Conservation (phyloP, 1,140 invertebrate species). For the Leguminivora glycinivorella region DNA sequence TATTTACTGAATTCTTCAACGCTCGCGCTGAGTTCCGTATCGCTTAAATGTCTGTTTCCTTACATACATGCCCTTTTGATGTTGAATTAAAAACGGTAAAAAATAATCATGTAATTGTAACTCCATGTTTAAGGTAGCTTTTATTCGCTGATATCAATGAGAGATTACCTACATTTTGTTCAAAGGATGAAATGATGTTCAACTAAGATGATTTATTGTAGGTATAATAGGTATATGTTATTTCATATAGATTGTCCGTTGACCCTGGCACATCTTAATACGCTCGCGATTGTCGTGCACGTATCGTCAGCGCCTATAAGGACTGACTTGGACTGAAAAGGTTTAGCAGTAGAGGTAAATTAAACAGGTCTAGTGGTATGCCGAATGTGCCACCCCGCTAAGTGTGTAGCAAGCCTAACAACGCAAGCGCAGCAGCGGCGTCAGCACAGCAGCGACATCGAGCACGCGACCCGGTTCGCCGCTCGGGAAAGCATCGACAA, state of each 20-base stretch:
- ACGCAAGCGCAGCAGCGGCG: slow-evolving; percentile 51
- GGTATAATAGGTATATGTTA: not conserved
- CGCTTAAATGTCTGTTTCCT: slow-evolving; percentile 5
- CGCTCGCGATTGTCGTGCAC: slow-evolving; percentile 20
- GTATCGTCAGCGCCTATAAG: not conserved
- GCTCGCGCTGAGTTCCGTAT: slow-evolving; percentile 8
- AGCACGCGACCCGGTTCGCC: slow-evolving; percentile 76
- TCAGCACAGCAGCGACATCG: slow-evolving; percentile 47
- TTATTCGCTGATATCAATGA: slow-evolving; percentile 10
- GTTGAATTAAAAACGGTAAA: not conserved
- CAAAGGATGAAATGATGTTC: not conserved
- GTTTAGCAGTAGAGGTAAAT: not conserved
- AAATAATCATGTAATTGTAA: slow-evolving; percentile 24
- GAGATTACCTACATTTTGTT: not conserved
- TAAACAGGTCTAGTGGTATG: not conserved
- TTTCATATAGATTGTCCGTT: slow-evolving; percentile 53
- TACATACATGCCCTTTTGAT: slow-evolving; percentile 10
- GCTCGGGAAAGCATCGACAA: slow-evolving; percentile 78
- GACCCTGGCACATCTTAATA: slow-evolving; percentile 58
- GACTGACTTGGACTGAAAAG: not conserved
- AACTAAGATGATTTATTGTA: slow-evolving; percentile 16
- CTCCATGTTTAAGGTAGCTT: not conserved
- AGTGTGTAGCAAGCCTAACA: slow-evolving; percentile 45
- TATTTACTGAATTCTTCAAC: slow-evolving; percentile 19
- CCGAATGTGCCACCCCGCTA: not conserved